Evolutionary conservation across 2,888 invertebrate genomes (phyloP).

Genomic region (Synergus umbraculus): DNA sequence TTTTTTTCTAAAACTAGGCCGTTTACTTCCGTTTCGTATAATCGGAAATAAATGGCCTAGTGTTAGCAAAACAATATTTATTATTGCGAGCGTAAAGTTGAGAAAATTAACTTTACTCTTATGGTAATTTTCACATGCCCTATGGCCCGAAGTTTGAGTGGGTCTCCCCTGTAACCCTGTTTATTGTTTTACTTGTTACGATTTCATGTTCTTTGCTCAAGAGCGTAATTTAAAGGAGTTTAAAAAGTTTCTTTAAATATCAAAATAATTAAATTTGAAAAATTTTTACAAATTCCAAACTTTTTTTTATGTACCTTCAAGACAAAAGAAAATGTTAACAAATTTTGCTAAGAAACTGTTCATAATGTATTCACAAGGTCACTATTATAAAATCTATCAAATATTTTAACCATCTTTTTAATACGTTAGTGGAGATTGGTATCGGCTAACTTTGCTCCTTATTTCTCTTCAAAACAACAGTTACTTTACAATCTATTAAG

Average conservation of each 20-base stretch:
- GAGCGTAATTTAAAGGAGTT: conserved; percentile 31
- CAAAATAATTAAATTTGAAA: background rate
- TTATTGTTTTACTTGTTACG: too few species aligned
- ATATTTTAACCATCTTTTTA: background rate
- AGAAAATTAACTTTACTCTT: too few species aligned
- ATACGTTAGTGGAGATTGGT: conserved; percentile 9
- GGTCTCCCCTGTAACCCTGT: background rate
- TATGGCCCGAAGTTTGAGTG: too few species aligned
- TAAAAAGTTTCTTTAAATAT: background rate
- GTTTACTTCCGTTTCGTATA: too few species aligned
- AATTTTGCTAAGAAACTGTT: background rate
- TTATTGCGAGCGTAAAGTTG: too few species aligned
- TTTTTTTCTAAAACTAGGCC: too few species aligned
- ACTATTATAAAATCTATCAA: background rate
- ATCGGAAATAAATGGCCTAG: too few species aligned
- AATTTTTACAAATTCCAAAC: background rate
- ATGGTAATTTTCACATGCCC: too few species aligned
- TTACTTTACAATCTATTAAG: background rate
- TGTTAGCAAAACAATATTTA: too few species aligned
- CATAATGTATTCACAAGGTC: background rate
- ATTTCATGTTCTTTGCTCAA: background rate
- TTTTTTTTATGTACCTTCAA: background rate
- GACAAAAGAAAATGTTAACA: background rate
- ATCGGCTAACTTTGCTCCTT: background rate
- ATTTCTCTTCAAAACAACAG: background rate